Evolutionary conservation across 2,888 invertebrate species (phyloP).

Genomic region (Scaptomyza polygonia): DNA sequence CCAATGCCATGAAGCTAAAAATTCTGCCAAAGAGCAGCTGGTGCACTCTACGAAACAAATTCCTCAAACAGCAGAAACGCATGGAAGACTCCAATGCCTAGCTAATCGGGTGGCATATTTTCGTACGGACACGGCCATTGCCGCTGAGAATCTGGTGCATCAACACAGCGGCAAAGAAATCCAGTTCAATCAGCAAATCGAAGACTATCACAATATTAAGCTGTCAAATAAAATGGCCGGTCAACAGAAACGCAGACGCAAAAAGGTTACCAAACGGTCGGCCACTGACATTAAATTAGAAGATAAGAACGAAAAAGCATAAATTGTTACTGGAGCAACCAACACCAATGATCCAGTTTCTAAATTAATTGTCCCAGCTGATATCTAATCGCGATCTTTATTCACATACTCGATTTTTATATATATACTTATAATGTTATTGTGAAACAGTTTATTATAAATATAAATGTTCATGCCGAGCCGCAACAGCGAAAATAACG

Average conservation of each 20-base stretch:
- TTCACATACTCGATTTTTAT: no score
- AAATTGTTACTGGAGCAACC: neutral
- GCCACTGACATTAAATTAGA: no score
- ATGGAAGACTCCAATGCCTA: no score
- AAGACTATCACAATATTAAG: constrained; percentile 85
- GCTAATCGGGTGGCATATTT: constrained; percentile 88
- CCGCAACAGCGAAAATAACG: neutral
- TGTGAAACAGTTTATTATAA: neutral
- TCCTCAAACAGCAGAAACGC: no score
- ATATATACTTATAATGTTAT: no score
- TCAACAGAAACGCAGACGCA: constrained; percentile 69
- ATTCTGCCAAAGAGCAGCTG: neutral
- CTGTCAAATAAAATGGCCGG: constrained; percentile 81
- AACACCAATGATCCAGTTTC: neutral
- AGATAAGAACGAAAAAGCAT: constrained; percentile 50
- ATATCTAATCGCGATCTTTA: no score
- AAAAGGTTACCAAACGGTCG: no score
- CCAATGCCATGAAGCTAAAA: neutral
- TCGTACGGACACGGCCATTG: constrained; percentile 86
- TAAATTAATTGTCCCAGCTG: no score
- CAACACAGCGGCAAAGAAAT: constrained; percentile 82
- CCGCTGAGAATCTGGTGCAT: constrained; percentile 82
- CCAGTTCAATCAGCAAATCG: constrained; percentile 86
- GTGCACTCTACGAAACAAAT: neutral
- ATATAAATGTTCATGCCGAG: no score